These are phyloP conservation scores for Ctenomys sociabilis DNA, from an alignment of 2,113 vertebrate genomes.

Conservation along the genomic window DNA sequence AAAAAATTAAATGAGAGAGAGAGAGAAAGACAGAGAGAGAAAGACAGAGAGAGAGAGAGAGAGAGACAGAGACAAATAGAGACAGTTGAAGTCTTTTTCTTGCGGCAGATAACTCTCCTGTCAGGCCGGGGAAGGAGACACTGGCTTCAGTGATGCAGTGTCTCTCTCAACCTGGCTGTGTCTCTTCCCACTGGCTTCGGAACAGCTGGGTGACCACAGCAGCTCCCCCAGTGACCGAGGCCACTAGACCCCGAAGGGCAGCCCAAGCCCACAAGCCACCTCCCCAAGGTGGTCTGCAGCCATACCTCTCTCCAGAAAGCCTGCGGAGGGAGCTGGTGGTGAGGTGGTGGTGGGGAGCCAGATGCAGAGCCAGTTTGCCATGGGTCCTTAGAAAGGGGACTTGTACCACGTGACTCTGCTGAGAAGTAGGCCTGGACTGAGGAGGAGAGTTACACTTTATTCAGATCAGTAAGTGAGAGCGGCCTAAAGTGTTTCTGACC, in stretches of 20 bases:
- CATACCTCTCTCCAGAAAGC: conserved; percentile 23
- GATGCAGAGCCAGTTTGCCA: background rate
- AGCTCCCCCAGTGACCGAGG: background rate
- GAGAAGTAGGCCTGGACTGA: background rate
- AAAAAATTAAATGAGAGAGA: background rate
- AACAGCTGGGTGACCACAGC: background rate
- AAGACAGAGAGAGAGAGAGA: too few relatives aligned
- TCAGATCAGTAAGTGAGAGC: background rate
- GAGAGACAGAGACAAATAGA: too few relatives aligned
- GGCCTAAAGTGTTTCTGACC: background rate
- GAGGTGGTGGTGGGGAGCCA: background rate
- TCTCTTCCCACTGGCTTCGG: background rate
- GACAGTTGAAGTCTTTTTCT: background rate
- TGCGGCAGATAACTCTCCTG: background rate
- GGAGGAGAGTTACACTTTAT: background rate
- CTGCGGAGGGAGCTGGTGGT: conserved; percentile 1
- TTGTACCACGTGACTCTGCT: background rate
- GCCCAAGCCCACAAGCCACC: background rate
- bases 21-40: too few relatives aligned
- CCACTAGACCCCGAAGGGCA: background rate
- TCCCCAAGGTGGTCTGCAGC: background rate
- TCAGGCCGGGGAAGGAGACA: background rate
- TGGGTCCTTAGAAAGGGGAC: background rate
- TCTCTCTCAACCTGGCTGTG: background rate
- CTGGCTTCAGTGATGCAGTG: background rate